phyloP scores from a whole-genome alignment of 2,113 vertebrate genomes.

The Engystomops pustulosus region DNA sequence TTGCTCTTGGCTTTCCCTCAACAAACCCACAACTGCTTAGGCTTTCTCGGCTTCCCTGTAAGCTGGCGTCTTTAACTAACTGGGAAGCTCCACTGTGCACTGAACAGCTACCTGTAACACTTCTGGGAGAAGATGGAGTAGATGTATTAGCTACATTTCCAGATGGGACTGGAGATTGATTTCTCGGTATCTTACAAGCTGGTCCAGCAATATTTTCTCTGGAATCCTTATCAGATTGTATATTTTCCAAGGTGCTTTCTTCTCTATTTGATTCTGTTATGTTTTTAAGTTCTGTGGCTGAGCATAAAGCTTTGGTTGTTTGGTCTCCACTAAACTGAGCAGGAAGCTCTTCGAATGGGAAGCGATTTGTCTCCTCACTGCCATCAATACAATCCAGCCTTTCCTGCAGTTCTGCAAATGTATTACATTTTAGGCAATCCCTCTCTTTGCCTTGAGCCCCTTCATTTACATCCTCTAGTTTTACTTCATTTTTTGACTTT shows the following conservation, averaged over 20 bases:
- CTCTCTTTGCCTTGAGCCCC: slow-evolving; percentile 72
- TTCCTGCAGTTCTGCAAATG: slow-evolving; percentile 97
- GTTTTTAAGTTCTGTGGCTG: slow-evolving; percentile 63
- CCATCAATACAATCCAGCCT: slow-evolving; percentile 95
- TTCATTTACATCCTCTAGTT: slow-evolving; percentile 78
- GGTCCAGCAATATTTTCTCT: slow-evolving; percentile 78
- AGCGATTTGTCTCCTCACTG: slow-evolving; percentile 88
- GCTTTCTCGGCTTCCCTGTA: slow-evolving; percentile 86
- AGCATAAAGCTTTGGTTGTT: slow-evolving; percentile 66
- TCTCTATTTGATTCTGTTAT: slow-evolving; percentile 70
- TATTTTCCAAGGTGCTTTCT: slow-evolving; percentile 73
- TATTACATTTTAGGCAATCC: slow-evolving; percentile 97
- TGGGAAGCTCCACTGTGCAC: slow-evolving; percentile 74
- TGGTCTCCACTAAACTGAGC: slow-evolving; percentile 69
- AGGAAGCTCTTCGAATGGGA: slow-evolving; percentile 89
- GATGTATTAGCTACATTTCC: slow-evolving; percentile 64
- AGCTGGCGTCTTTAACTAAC: slow-evolving; percentile 76
- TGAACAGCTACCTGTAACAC: slow-evolving; percentile 79
- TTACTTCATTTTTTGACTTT: slow-evolving; percentile 78
- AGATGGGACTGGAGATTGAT: slow-evolving; percentile 71
- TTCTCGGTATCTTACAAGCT: slow-evolving; percentile 76
- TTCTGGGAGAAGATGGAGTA: slow-evolving; percentile 78
- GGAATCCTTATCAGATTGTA: slow-evolving; percentile 78
- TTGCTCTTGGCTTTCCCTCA: slow-evolving; percentile 85
- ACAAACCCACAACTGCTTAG: slow-evolving; percentile 81